Base-by-base conservation (phyloP, 2,888 invertebrate species). In the Drosophila dives region DNA sequence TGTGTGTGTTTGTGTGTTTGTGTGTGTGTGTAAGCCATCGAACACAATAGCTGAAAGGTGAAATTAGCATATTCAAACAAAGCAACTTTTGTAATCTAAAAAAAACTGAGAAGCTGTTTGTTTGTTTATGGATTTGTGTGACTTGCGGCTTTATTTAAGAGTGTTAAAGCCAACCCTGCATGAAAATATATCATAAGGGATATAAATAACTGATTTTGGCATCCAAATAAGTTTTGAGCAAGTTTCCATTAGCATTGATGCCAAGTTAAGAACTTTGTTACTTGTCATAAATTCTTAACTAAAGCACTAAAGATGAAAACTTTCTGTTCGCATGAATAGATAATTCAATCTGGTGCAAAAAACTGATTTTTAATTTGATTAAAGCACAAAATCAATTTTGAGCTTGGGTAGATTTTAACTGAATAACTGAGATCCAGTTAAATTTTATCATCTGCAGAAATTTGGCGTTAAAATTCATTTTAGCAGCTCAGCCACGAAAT, bases 11-110 rank as follows among this genome's bases (percentile, higher is more conserved):
- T 11, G n/a, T n/a, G 33, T 33, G 72, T 51, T 29, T 34, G 26
- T 36, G 72, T 55, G 38, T 34, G 26, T 36, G 23, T 23, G 17
- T 54, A 48, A 15, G 40, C 34, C 4, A 10, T 29, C 17, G 26
- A 17, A 59, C 32, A 60, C 36, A 32, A 38, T 67, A 51, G 20
- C 34, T 11, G 15, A 15, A 12, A 66, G 50, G 34, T 36, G 63
- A 69, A 81, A 83, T 86, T 81, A 86, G 77, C 82, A 84, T 29
- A 77, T 77, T 77, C 72, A 75, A 80, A 77, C 72, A 73, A 69
- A 48, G 73, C 56, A 80, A 80, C 77, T 80, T 80, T 77, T 71
- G 76, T 76, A 71, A 79, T 79, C 80, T 53, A 76, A 73, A 54
- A 42, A 62, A 62, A 65, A 60, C 50, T 50, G 62, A 29, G 26